Base-by-base conservation (phyloP, 1,140 invertebrate genomes). In the Brachionus koreanus region DNA sequence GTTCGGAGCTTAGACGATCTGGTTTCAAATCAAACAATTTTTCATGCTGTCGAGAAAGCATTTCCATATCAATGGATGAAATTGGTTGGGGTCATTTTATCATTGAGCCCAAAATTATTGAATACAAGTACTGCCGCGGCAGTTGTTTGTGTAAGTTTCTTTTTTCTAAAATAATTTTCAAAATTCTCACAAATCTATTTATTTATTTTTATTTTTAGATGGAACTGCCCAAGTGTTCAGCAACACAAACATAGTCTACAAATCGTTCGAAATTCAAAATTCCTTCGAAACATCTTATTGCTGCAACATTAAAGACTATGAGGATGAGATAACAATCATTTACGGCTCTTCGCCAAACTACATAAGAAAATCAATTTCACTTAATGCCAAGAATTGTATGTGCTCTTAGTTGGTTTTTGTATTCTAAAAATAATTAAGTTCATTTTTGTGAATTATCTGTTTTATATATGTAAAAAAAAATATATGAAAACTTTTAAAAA, bases 131-230 rank as follows among this genome's bases (percentile, higher is more conserved):
- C n/a, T 79, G 76, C 7, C 46, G 76, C 2, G 76, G 76, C 7
- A 42, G 49, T n/a, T 79, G 76, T 65, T 79, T 79, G 12, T 61
- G 76, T 79, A 79, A 79, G 76, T 29, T 39, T 52, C n/a, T 43
- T 25, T 43, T 37, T 57, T 57, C 7, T 10, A 52, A 23, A 39
- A 77, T 16, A 42, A n/a, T 37, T 16, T 63, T 23, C 3, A 19
- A 61, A 35, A 33, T 42, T 37, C 13, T 37, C 19, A 61, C 6
- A 25, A 23, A 16, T 49, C 35, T 35, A 19, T 52, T 13, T 29
- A 2, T n/a, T n/a, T n/a, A n/a, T n/a, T n/a, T n/a, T n/a, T n/a
- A n/a, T 1, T 19, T 74, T 23, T 25, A 74, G 69, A 42, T 46
- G 69, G 69, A 6, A 13, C 39, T 35, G 37, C 69, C 1, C 69